Evolutionary conservation across 1,140 invertebrate genomes (phyloP), one percentile per base, ranked within the genome.

Genomic region (Aphaenogaster rudis): DNA sequence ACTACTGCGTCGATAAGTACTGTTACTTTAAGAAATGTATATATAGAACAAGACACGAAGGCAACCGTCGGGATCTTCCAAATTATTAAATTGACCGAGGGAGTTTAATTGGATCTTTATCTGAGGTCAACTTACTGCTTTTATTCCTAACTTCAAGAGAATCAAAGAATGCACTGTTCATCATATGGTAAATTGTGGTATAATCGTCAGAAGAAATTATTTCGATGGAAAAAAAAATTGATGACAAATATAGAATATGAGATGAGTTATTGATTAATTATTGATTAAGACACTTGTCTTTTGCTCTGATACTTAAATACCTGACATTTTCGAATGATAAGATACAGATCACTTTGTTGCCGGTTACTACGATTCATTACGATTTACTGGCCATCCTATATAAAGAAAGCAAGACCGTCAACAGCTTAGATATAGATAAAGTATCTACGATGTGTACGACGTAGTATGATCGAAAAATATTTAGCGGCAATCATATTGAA

Each of bases 101-200:
- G 77, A 90, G 90, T 92, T 91, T 92, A 93, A 93, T 92, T 92
- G 91, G 89, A 92, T 90, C 89, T 93, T 92, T 93, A 93, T 94
- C 92, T 91, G 69, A 91, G 92, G 91, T 93, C 93, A 90, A 63
- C 86, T 71, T 36, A 74, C 52, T 21, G 54, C 76, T 72, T 91
- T 88, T 36, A 64, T 80, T 87, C 79, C 64, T 90, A 84, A 91
- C 91, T 92, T 82, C 52, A 80, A 89, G 67, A 86, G 69, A 79
- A 87, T 91, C 77, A 92, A 90, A 91, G 88, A 92, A 93, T 90
- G 79, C 67, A 69, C 82, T 90, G 89, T 91, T 92, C 66, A 15
- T 39, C 3, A 7, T n/a, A 67, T 17, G 17, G 11, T 79, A 21
- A 79, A 79, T 48, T 48, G 13, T 54, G 36, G 7, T 52, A 42